A percentile compares a stretch with the other conserved stretches of the same genome.
Evolutionary conservation across 2,113 vertebrate species (phyloP).

Genomic region (Onychostoma macrolepis): DNA sequence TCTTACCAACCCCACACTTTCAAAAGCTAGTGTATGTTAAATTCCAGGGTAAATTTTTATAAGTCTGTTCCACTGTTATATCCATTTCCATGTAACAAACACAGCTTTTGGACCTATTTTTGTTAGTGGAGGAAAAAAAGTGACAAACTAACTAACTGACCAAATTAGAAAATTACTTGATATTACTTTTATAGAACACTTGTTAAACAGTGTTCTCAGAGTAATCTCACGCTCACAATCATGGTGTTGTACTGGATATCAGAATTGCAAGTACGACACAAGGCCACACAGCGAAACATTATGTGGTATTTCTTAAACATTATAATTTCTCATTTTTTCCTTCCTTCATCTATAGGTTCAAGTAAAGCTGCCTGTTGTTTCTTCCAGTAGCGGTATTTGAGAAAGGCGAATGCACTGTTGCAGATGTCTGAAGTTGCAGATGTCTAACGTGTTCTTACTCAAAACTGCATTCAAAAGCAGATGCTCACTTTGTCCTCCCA

Average conservation of each 20-base stretch:
- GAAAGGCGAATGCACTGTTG: not conserved
- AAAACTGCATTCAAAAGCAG: conserved; percentile 25
- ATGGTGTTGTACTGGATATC: not conserved
- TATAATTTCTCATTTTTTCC: not conserved
- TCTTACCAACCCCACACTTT: too few relatives aligned
- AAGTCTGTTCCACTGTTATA: too few relatives aligned
- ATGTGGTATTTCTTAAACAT: not conserved
- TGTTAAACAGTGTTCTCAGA: not conserved
- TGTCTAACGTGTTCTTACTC: conserved; percentile 5
- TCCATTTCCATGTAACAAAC: too few relatives aligned
- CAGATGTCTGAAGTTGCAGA: not conserved
- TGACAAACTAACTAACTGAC: not conserved
- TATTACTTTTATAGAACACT: not conserved
- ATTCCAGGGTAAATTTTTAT: too few relatives aligned
- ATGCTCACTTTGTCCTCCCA: conserved; percentile 15
- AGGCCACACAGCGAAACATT: not conserved
- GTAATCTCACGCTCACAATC: not conserved
- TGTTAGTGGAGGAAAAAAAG: not conserved
- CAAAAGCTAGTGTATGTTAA: too few relatives aligned
- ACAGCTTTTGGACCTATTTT: not conserved
- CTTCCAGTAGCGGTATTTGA: not conserved
- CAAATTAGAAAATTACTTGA: not conserved
- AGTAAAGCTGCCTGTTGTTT: not conserved
- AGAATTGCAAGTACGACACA: not conserved
- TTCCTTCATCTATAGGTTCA: not conserved